Percentiles rank a stretch among this genome's conserved stretches.
Conservation (phyloP, 2,888 invertebrate genomes). For the Lasioglossum pauxillum region DNA sequence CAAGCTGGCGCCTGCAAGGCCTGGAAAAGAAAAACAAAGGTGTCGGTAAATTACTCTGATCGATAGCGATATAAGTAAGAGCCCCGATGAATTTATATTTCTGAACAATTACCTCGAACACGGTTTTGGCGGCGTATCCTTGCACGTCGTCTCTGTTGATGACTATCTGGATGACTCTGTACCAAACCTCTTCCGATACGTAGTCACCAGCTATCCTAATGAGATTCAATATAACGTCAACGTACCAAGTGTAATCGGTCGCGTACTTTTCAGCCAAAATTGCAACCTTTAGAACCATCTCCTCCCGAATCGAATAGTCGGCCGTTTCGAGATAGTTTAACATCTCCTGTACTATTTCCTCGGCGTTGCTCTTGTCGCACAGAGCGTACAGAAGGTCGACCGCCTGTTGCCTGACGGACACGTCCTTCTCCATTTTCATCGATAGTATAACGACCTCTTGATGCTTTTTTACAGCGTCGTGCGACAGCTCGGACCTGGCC, state of each 20-base stretch:
- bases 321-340: conserved; percentile 99
- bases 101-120: conserved; percentile 91
- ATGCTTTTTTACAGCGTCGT: conserved; percentile 99
- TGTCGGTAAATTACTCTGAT: not conserved
- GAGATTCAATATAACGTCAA: conserved; percentile 98
- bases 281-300: conserved; percentile 99
- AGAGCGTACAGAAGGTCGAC: conserved; percentile 99
- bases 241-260: conserved; percentile 99
- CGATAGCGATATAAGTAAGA: not conserved
- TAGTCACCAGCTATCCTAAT: conserved; percentile 99
- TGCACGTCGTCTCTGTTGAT: conserved; percentile 99
- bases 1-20: conserved; percentile 99
- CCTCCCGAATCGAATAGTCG: conserved; percentile 99
- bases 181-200: conserved; percentile 99
- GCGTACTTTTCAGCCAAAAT: conserved; percentile 99
- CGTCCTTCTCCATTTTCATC: conserved; percentile 99
- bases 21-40: conserved; percentile 80
- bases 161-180: conserved; percentile 99
- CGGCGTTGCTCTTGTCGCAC: conserved; percentile 99
- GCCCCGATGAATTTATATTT: not conserved
- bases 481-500: conserved; percentile 99
- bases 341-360: conserved; percentile 99
- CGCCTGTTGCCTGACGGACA: conserved; percentile 98
- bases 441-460: conserved; percentile 99
- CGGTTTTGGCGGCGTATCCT: conserved; percentile 99